phyloP scores from a whole-genome alignment of 1,140 invertebrate genomes.

The Bombus affinis region DNA sequence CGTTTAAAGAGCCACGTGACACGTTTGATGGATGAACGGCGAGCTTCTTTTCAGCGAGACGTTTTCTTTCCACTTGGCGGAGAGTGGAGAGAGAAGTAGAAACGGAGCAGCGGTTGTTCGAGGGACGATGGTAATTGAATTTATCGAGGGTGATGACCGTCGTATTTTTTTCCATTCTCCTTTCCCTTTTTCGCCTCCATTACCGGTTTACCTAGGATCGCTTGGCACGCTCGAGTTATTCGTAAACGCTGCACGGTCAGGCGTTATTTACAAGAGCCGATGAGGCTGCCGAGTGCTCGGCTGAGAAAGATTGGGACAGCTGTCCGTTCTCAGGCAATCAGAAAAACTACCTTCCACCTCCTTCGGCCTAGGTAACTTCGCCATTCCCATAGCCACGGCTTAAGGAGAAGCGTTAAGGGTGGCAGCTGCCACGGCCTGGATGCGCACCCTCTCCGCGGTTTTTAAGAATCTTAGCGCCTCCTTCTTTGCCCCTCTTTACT shows the following conservation, averaged over 20 bases:
- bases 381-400: slow-evolving; percentile 65
- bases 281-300: slow-evolving; percentile 18
- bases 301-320: slow-evolving; percentile 74
- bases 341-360: slow-evolving; percentile 68
- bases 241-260: slow-evolving; percentile 55
- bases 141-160: slow-evolving; percentile 62
- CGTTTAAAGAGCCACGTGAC: slow-evolving; percentile 14
- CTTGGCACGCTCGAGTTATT: slow-evolving; percentile 65
- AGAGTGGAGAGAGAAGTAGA: too few relatives aligned
- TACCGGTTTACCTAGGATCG: slow-evolving; percentile 53
- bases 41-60: background rate
- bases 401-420: slow-evolving; percentile 63
- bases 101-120: background rate
- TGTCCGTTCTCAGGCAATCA: slow-evolving; percentile 77
- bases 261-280: slow-evolving; percentile 64
- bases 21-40: slow-evolving; percentile 27
- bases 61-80: background rate
- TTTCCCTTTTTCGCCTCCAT: background rate
- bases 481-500: slow-evolving; percentile 25
- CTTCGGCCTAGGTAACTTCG: slow-evolving; percentile 42
- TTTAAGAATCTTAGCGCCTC: slow-evolving; percentile 80
- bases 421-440: slow-evolving; percentile 58
- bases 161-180: slow-evolving; percentile 40
- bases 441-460: slow-evolving; percentile 76
- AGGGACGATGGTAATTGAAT: slow-evolving; percentile 57